These are phyloP conservation scores for Theristicus caerulescens DNA, from an alignment of 2,113 vertebrate genomes.

Conservation along the genomic window DNA sequence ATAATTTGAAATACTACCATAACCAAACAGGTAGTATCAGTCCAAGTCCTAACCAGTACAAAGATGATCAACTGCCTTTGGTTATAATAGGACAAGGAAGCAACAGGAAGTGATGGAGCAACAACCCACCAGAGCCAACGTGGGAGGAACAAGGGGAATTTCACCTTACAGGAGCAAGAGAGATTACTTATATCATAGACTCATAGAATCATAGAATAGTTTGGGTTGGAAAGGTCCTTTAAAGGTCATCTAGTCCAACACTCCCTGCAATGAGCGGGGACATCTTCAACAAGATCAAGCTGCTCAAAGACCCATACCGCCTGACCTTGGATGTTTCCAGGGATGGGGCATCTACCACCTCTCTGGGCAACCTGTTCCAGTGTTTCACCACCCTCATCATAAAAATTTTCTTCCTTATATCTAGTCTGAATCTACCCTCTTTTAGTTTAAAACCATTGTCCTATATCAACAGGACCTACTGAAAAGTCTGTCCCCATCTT, in stretches of 20 bases:
- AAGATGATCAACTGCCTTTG: background rate
- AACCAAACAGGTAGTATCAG: background rate
- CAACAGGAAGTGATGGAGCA: background rate
- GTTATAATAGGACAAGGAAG: background rate
- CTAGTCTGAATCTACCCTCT: background rate
- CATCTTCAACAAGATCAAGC: background rate
- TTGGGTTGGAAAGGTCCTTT: background rate
- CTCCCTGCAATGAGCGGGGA: rapidly evolving
- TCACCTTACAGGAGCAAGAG: background rate
- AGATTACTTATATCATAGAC: background rate
- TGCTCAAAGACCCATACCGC: rapidly evolving
- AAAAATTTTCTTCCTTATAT: background rate
- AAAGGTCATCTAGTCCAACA: background rate
- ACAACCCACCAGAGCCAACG: background rate
- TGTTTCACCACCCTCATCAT: background rate
- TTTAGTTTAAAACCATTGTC: background rate
- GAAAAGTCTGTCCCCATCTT: background rate
- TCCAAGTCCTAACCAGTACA: background rate
- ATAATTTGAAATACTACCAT: background rate
- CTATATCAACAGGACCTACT: no score
- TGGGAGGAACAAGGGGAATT: background rate
- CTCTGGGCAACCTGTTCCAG: background rate
- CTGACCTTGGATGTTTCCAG: background rate
- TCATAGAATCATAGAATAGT: background rate
- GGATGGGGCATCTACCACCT: no score